Conservation (phyloP, 2,888 invertebrate genomes). For the Rhogogaster chlorosoma region DNA sequence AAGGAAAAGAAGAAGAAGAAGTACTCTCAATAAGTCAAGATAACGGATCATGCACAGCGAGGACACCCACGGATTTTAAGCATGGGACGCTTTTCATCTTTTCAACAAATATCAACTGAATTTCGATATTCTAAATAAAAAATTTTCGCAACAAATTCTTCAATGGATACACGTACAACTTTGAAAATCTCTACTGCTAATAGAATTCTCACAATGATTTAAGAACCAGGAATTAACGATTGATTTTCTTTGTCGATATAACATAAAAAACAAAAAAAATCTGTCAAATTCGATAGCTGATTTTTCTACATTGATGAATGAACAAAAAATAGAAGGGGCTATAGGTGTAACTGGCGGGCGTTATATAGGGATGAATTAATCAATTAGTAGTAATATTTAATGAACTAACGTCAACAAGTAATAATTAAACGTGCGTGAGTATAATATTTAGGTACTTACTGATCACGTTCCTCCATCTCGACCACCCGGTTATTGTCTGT, state of each 20-base stretch:
- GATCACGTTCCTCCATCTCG: constrained; percentile 91
- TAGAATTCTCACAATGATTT: neutral
- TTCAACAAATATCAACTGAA: neutral
- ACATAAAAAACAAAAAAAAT: no score
- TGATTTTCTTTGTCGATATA: neutral
- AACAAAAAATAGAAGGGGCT: neutral
- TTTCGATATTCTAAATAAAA: no score
- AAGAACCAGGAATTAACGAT: neutral
- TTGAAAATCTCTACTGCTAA: neutral
- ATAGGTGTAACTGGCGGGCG: neutral
- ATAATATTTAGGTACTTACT: constrained; percentile 83
- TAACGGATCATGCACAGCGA: constrained; percentile 43
- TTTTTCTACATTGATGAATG: neutral
- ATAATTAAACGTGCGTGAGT: constrained; percentile 50
- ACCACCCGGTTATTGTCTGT: constrained; percentile 88
- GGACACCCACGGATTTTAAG: constrained; percentile 7
- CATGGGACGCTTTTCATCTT: neutral
- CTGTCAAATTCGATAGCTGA: neutral
- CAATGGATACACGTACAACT: neutral
- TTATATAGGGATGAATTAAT: neutral
- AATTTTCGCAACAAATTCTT: no score
- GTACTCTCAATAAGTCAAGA: constrained; percentile 7
- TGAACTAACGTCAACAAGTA: constrained; percentile 54
- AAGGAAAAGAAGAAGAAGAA: neutral
- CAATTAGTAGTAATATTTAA: constrained; percentile 53